A percentile compares a stretch with the other conserved stretches of the same genome.
phyloP scores from a whole-genome alignment of 2,113 vertebrate species.

The Oxyruncus cristatus region DNA sequence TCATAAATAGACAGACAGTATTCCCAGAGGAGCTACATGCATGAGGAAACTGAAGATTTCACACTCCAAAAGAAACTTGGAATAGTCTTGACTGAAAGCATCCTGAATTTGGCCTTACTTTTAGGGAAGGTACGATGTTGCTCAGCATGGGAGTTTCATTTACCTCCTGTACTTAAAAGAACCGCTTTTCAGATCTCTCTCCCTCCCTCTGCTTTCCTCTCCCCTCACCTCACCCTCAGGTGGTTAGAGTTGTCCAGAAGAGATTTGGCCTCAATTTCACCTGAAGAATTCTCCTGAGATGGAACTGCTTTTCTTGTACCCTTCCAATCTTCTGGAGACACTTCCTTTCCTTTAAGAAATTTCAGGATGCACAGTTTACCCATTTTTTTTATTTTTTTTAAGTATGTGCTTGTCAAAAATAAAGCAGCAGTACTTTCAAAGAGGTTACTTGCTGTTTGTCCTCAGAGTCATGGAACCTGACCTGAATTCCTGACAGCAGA shows the following conservation, averaged over 20 bases:
- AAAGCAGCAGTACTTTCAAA: not conserved
- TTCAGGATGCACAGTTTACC: not conserved
- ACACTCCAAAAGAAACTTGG: not conserved
- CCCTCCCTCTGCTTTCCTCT: not conserved
- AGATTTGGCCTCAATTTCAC: not conserved
- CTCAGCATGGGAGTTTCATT: not conserved
- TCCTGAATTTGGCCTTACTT: not conserved
- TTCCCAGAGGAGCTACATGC: not conserved
- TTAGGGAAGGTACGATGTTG: not conserved
- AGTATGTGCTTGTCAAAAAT: not conserved
- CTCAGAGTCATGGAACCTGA: not conserved
- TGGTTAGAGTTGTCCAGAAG: rapidly evolving
- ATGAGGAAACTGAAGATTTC: not conserved
- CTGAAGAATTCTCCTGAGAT: not conserved
- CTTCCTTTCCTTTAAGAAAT: not conserved
- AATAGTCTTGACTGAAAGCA: not conserved
- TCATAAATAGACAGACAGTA: not conserved
- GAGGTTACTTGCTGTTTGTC: not conserved
- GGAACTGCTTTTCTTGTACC: not conserved
- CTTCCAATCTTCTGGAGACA: not conserved
- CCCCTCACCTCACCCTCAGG: not conserved
- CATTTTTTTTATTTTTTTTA: not conserved
- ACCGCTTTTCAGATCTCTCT: not conserved
- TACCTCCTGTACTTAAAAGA: not conserved
- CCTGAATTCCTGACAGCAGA: not conserved